Evolutionary conservation across 2,113 vertebrate genomes (phyloP).

Genomic region (Spilogale gracilis): DNA sequence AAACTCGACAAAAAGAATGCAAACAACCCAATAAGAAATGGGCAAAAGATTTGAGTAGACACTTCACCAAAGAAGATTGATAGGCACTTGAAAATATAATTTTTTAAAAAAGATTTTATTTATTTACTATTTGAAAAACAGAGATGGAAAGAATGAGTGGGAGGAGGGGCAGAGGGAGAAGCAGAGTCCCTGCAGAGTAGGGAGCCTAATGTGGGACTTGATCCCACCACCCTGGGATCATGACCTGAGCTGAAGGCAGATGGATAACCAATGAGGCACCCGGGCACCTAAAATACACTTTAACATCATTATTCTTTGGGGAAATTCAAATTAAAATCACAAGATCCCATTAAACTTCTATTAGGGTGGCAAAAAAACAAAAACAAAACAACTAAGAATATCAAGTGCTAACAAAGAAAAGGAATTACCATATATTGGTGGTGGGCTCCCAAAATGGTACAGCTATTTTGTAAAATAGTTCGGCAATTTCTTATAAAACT

Average conservation of each 20-base stretch:
- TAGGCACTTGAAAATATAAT: neutral
- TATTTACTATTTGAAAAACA: too few species aligned
- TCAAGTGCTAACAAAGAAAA: neutral
- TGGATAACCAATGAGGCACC: too few species aligned
- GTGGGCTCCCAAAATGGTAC: neutral
- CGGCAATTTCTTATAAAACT: neutral
- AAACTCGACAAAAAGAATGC: neutral
- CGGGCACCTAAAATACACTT: neutral
- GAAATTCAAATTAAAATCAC: constrained; percentile 49
- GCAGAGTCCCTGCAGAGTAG: too few species aligned
- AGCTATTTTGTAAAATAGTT: neutral
- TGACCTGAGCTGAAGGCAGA: too few species aligned
- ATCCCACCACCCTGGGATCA: too few species aligned
- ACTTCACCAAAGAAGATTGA: neutral
- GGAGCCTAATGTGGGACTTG: too few species aligned
- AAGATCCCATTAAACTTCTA: neutral
- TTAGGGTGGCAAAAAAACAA: neutral
- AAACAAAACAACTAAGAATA: neutral
- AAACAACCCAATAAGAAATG: neutral
- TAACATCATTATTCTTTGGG: neutral
- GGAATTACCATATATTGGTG: neutral
- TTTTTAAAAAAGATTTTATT: neutral
- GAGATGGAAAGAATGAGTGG: too few species aligned
- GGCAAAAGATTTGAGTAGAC: neutral
- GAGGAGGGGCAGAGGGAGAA: too few species aligned